phyloP scores from a whole-genome alignment of 2,113 vertebrate species.

The Brachyistius frenatus region DNA sequence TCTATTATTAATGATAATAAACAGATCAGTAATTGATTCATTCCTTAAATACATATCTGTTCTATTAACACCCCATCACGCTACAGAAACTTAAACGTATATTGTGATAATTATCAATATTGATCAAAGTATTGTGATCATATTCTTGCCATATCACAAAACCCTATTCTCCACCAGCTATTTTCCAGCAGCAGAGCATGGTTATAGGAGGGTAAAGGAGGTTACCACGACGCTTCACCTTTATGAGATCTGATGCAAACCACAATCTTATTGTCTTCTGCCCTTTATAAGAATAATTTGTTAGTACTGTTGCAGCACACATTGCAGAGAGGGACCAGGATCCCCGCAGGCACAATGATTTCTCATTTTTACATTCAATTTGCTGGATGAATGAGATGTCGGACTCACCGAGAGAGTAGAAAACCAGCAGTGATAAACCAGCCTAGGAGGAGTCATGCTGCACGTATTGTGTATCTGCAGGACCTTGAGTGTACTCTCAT shows the following conservation, averaged over 20 bases:
- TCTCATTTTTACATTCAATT: constrained; percentile 77
- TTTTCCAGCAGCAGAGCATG: background rate
- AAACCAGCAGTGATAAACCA: constrained; percentile 50
- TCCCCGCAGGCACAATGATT: constrained; percentile 66
- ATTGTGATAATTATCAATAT: background rate
- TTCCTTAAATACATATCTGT: too few species aligned
- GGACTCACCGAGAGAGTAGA: constrained; percentile 34
- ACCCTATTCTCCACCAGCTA: background rate
- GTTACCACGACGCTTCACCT: background rate
- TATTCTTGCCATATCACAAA: background rate
- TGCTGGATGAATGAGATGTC: constrained; percentile 69
- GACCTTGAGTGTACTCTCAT: constrained; percentile 29
- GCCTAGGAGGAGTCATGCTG: constrained; percentile 19
- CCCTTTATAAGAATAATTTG: constrained; percentile 55
- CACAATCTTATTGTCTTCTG: constrained; percentile 42
- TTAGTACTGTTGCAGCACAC: constrained; percentile 30
- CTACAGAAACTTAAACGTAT: background rate
- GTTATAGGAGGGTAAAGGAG: background rate
- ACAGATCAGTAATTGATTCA: too few species aligned
- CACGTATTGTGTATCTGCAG: constrained; percentile 5
- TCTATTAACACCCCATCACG: too few species aligned
- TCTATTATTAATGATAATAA: too few species aligned
- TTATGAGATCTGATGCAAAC: constrained; percentile 31
- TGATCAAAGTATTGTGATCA: background rate
- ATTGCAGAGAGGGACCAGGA: constrained; percentile 20